phyloP scores from a whole-genome alignment of 2,888 invertebrate genomes.

The Perithous albicinctus region DNA sequence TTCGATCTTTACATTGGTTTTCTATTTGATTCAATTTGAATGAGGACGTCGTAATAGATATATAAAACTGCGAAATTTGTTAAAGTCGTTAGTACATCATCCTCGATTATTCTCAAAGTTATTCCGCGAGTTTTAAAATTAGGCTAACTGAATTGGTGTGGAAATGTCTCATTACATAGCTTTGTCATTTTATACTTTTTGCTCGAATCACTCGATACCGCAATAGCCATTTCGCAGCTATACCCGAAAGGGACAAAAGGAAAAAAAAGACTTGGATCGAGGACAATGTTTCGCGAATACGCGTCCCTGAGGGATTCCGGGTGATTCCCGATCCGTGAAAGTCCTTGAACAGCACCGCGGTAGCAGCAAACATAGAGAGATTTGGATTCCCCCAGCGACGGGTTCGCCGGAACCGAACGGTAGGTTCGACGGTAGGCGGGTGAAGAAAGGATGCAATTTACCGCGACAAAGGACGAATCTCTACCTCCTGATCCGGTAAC shows the following conservation, averaged over 20 bases:
- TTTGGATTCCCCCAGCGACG: neutral
- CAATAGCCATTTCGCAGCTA: conserved; percentile 43
- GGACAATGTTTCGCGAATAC: conserved; percentile 52
- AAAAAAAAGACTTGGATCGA: conserved; percentile 9
- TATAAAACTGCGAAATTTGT: no score
- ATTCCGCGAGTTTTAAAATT: no score
- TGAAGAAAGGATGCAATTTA: conserved; percentile 77
- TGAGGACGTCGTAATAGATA: no score
- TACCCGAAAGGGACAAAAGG: neutral
- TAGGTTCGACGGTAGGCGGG: conserved; percentile 20
- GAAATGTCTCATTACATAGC: no score
- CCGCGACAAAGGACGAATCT: conserved; percentile 76
- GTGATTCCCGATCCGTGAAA: conserved; percentile 18
- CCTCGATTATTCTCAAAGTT: no score
- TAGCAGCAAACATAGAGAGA: neutral
- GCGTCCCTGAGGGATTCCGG: conserved; percentile 7
- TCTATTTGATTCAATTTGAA: no score
- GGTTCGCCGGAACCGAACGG: conserved; percentile 20
- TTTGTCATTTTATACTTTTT: neutral
- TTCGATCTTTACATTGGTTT: no score
- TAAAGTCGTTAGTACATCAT: no score
- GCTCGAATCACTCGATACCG: conserved; percentile 20
- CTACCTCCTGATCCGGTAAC: conserved; percentile 68
- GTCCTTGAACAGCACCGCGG: conserved; percentile 5
- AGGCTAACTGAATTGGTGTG: no score